phyloP scores from a whole-genome alignment of 53 echinoderm and acorn worm genomes.

The Paelopatides confundens region DNA sequence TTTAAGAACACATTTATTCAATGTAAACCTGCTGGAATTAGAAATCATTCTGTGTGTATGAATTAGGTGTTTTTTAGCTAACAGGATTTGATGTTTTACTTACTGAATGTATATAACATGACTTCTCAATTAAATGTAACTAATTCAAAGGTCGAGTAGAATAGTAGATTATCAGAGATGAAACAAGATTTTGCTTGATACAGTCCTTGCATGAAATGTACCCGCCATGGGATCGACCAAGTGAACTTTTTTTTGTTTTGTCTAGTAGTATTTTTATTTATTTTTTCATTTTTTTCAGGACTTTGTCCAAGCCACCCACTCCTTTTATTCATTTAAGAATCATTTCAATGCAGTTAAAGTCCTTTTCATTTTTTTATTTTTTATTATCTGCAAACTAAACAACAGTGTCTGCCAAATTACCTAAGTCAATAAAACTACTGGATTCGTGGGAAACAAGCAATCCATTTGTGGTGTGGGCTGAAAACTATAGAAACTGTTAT shows the following conservation, averaged over 20 bases:
- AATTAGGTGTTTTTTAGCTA: too few species aligned
- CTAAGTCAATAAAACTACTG: conserved; percentile 36
- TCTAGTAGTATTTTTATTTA: background rate
- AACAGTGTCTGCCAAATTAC: conserved; percentile 38
- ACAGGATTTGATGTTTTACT: too few species aligned
- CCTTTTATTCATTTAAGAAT: background rate
- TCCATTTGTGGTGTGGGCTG: conserved; percentile 25
- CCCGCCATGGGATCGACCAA: background rate
- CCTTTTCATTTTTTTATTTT: background rate
- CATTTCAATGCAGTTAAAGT: background rate
- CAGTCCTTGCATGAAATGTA: too few species aligned
- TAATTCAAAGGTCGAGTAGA: too few species aligned
- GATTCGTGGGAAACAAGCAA: conserved; percentile 45
- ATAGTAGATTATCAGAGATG: too few species aligned
- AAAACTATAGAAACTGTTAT: conserved; percentile 28
- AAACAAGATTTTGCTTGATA: too few species aligned
- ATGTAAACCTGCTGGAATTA: too few species aligned
- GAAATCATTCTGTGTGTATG: too few species aligned
- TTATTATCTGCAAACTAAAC: background rate
- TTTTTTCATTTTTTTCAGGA: background rate
- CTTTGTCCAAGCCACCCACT: background rate
- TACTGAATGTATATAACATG: too few species aligned
- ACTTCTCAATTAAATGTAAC: too few species aligned
- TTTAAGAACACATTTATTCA: too few species aligned
- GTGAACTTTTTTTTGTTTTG: background rate